phyloP scores from a whole-genome alignment of 2,113 vertebrate species.

The Astatoreochromis straeleni region DNA sequence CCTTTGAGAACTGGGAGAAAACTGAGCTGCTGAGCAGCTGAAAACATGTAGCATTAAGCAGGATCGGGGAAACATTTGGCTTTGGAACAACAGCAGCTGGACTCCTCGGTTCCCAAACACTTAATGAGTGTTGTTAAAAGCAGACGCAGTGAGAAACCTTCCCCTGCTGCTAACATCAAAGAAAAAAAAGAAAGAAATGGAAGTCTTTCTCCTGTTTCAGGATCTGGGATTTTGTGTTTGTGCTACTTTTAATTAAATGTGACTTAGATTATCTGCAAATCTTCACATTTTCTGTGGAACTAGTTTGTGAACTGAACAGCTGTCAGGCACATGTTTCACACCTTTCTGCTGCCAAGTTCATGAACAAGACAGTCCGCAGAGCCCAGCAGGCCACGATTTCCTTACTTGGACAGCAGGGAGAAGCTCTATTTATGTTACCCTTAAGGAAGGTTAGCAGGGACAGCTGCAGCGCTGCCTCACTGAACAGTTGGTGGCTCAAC shows the following conservation, averaged over 20 bases:
- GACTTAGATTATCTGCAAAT: neutral
- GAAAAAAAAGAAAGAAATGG: neutral
- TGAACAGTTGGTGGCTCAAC: neutral
- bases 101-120: neutral
- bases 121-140: neutral
- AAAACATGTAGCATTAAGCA: neutral
- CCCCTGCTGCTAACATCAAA: neutral
- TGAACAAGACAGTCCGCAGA: neutral
- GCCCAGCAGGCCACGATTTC: neutral
- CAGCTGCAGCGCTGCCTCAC: neutral
- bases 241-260: accelerated
- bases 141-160: neutral
- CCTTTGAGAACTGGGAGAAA: neutral
- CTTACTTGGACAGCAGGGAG: neutral
- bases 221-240: neutral
- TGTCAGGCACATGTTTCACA: neutral
- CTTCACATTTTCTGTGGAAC: neutral
- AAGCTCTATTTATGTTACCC: neutral
- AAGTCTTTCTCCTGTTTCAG: neutral
- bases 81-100: neutral
- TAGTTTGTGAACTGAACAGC: neutral
- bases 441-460: neutral
- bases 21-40: neutral
- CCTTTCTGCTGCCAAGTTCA: neutral
- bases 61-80: neutral